Base-by-base conservation (phyloP, 2,888 invertebrate genomes). In the Cerastoderma edule region DNA sequence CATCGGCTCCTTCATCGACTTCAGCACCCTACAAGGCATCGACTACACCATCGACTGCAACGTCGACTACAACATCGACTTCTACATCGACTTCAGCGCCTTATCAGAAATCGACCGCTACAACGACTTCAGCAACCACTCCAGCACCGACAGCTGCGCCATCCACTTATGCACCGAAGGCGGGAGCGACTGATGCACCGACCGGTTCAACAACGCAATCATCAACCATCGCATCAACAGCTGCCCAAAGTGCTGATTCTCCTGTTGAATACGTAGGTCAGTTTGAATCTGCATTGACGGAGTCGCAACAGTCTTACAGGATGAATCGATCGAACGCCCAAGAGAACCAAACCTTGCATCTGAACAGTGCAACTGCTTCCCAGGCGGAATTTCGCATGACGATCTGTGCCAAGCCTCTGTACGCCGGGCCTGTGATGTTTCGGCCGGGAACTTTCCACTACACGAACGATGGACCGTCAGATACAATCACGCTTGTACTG, bases 391-490 rank as follows among this genome's bases (percentile, higher is more conserved):
- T 57, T n/a, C 57, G 57, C 0, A 57, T 57, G 3, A 57, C 57
- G 1, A 16, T 57, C 8, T 57, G 57, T n/a, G 57, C 57, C 4
- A n/a, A 32, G 33, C 57, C 57, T 8, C 22, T 28, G 6, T 16
- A 16, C n/a, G 16, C 32, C 1, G 57, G 57, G n/a, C 57, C 57
- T 16, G 32, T 57, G 16, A 6, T 57, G 32, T 57, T 57, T 28
- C 57, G 57, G 2, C 32, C 57, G 2, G 57, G 57, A 33, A 57
- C n/a, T 6, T 4, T 70, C 4, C n/a, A 28, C 8, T 71, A 71
- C 53, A 64, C 71, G 22, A 71, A 71, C 44, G 71, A 71, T 28
- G 71, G 71, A 33, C 71, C 71, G 0, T 33, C 71, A 30, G 71
- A 71, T 33, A 65, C 24, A 13, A 19, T 71, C 6, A 39, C 32